Base-by-base conservation (phyloP, 2,888 invertebrate species). In the Kuschelorhynchus macadamiae region DNA sequence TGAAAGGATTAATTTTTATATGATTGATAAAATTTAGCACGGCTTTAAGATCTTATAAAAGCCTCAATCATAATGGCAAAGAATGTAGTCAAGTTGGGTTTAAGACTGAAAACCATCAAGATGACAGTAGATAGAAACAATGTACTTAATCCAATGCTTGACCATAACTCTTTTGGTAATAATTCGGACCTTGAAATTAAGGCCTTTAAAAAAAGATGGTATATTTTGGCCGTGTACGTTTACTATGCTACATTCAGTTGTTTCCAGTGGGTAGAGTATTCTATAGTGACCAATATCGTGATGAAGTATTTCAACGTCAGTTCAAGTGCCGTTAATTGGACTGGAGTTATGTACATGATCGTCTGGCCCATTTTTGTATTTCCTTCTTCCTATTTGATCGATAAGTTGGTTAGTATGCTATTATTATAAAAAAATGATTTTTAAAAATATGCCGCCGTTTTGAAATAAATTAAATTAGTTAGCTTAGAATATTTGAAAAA, bases 331-430 rank as follows among this genome's bases (percentile, higher is more conserved):
- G 93, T 98, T 59, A 93, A 98, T 83, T 97, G 96, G 97, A 94
- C 97, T 17, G 96, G 97, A 42, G 94, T 98, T 92, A 89, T 98
- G 79, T 98, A 92, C 85, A 98, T 98, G 97, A 88, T 96, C 71
- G 89, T 92, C 1, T 99, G 98, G 85, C 96, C 98, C 75, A 95
- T 97, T 8, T 89, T 98, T 73, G 95, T 98, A 78, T 94, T 98
- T 79, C 98, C 98, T 0, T 97, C 94, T 14, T 95, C 96, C 80
- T 98, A 93, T 90, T 88, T 98, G 62, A 88, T 98, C 76, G 96
- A 98, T 81, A 94, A 91, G 87, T 91, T 91, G 86, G 98, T 95
- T 83, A 89, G 91, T 87, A 56, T 49, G 7, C 25, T n/a, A n/a
- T n/a, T n/a, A n/a, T n/a, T n/a, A n/a, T n/a, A n/a, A n/a, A n/a